A percentile compares a stretch with the other conserved stretches of the same genome.
These are phyloP conservation scores for Chymomyza costata DNA, from an alignment of 1,140 invertebrate genomes.

Conservation along the genomic window DNA sequence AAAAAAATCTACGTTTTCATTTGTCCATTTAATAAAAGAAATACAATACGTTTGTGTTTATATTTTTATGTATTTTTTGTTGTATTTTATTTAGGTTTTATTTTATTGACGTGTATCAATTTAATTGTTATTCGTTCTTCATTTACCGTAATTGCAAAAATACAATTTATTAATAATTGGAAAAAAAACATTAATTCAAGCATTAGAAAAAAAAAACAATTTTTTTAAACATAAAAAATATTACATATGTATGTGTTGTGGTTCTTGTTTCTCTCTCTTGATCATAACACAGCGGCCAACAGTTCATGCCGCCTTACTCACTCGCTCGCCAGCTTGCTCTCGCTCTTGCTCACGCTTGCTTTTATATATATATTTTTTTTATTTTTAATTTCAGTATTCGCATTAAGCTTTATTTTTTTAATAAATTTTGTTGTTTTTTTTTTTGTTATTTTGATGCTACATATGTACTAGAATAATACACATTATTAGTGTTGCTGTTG, in stretches of 20 bases:
- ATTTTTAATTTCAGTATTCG: slow-evolving; percentile 3
- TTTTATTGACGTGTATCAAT: slow-evolving; percentile 67
- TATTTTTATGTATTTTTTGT: neutral
- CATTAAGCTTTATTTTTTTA: slow-evolving; percentile 4
- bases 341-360: neutral
- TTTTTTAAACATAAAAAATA: slow-evolving; percentile 65
- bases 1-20: too few relatives aligned
- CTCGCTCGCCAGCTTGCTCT: neutral
- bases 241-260: slow-evolving; percentile 52
- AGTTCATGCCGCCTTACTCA: too few relatives aligned
- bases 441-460: slow-evolving; percentile 23
- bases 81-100: slow-evolving; percentile 50
- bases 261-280: slow-evolving; percentile 28
- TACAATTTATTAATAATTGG: slow-evolving; percentile 69
- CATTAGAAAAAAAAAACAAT: slow-evolving; percentile 49
- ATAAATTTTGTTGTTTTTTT: slow-evolving; percentile 13
- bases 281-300: too few relatives aligned
- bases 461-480: slow-evolving; percentile 43
- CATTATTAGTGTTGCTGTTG: too few relatives aligned
- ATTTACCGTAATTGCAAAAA: slow-evolving; percentile 50
- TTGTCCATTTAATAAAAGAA: too few relatives aligned
- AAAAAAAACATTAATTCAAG: slow-evolving; percentile 25
- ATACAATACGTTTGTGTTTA: neutral
- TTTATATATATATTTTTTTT: too few relatives aligned
- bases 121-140: slow-evolving; percentile 57